These are phyloP conservation scores for Planococcus citri DNA, from an alignment of 1,140 invertebrate species.

Conservation along the genomic window DNA sequence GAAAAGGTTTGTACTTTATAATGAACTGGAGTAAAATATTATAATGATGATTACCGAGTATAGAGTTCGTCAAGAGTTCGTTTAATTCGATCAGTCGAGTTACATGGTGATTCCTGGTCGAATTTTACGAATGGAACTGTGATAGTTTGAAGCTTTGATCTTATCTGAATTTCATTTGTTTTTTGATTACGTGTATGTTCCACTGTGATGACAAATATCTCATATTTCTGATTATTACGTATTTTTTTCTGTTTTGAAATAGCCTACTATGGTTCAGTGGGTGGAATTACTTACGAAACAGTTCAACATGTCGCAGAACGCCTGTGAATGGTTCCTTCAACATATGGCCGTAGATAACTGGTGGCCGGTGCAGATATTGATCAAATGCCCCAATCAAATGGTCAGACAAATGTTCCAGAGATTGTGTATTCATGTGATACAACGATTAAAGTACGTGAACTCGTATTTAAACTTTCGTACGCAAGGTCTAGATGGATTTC, in stretches of 20 bases:
- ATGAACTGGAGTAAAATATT: slow-evolving; percentile 42
- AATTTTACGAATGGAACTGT: not conserved
- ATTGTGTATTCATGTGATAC: slow-evolving; percentile 85
- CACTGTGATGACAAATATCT: not conserved
- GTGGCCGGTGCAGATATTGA: slow-evolving; percentile 89
- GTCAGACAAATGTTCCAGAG: slow-evolving; percentile 88
- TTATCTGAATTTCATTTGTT: not conserved
- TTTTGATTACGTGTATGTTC: not conserved
- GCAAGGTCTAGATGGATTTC: too few species aligned
- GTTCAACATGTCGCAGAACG: slow-evolving; percentile 77
- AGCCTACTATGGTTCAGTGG: slow-evolving; percentile 93
- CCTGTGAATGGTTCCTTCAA: slow-evolving; percentile 84
- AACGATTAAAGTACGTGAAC: slow-evolving; percentile 53
- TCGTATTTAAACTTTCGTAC: not conserved
- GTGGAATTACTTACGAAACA: slow-evolving; percentile 88
- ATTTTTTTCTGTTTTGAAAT: too few species aligned
- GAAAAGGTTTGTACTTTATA: slow-evolving; percentile 56
- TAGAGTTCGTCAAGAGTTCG: not conserved
- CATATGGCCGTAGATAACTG: slow-evolving; percentile 84
- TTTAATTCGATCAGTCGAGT: not conserved
- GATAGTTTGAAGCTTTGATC: slow-evolving; percentile 1
- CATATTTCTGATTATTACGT: not conserved
- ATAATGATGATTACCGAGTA: not conserved
- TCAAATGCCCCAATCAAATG: slow-evolving; percentile 92
- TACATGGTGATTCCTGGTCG: not conserved